phyloP scores from a whole-genome alignment of 2,888 invertebrate species.

The Odontocerum albicorne region DNA sequence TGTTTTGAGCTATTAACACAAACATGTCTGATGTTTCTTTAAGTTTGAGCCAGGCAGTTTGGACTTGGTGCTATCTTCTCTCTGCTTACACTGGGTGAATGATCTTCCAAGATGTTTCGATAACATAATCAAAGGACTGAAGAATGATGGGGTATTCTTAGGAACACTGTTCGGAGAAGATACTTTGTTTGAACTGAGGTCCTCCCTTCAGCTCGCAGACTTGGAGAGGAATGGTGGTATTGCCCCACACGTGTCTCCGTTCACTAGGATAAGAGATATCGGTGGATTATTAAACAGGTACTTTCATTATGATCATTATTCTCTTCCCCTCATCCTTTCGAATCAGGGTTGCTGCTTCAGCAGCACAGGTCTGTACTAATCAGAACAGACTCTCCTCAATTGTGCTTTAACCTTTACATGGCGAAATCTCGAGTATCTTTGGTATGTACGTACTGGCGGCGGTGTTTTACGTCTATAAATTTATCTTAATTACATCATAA shows the following conservation, averaged over 20 bases:
- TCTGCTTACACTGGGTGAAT: slow-evolving; percentile 96
- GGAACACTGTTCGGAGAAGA: slow-evolving; percentile 95
- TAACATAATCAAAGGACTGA: slow-evolving; percentile 68
- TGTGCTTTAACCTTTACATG: no score
- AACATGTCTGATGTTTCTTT: slow-evolving; percentile 39
- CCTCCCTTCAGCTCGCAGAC: slow-evolving; percentile 92
- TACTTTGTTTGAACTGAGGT: slow-evolving; percentile 87
- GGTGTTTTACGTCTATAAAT: no score
- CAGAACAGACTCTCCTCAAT: no score
- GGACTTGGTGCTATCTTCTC: slow-evolving; percentile 85
- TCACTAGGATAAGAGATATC: slow-evolving; percentile 78
- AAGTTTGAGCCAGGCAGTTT: slow-evolving; percentile 75
- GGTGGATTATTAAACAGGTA: slow-evolving; percentile 76
- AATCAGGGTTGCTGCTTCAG: no score
- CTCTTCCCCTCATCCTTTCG: background rate
- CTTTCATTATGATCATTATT: background rate
- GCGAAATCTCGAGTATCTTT: no score
- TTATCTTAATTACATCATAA: no score
- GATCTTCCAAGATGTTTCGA: slow-evolving; percentile 87
- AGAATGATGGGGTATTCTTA: slow-evolving; percentile 91
- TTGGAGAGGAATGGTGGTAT: slow-evolving; percentile 88
- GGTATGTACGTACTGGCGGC: no score
- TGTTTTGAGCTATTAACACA: background rate
- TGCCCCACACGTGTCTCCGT: slow-evolving; percentile 89
- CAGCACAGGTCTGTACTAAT: no score